Evolutionary conservation across 2,797 vertebrate species (phyloP).

Genomic region (Aplochiton taeniatus): DNA sequence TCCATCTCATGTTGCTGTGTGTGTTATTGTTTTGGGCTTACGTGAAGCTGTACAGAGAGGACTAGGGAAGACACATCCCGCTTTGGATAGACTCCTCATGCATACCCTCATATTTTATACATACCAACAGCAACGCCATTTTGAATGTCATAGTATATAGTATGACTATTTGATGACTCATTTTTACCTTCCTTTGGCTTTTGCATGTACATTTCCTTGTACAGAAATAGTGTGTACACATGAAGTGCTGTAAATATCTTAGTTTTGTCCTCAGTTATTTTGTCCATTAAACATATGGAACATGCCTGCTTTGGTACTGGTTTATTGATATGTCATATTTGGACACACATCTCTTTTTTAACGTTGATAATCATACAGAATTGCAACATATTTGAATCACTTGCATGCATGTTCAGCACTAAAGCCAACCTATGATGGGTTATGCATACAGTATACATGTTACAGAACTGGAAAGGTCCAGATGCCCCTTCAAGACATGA

Average conservation of each 20-base stretch:
- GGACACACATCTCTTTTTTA: too few relatives aligned
- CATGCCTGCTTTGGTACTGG: slow-evolving; percentile 45
- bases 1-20: slow-evolving; percentile 67
- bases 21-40: slow-evolving; percentile 28
- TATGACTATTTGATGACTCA: slow-evolving; percentile 56
- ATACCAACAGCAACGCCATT: slow-evolving; percentile 74
- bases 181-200: slow-evolving; percentile 72
- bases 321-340: background rate
- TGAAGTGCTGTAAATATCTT: slow-evolving; percentile 96
- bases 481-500: too few relatives aligned
- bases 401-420: too few relatives aligned
- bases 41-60: slow-evolving; percentile 82
- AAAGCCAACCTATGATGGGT: too few relatives aligned
- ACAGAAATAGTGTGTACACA: slow-evolving; percentile 95
- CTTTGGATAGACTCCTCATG: slow-evolving; percentile 70
- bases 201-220: slow-evolving; percentile 99
- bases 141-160: slow-evolving; percentile 73
- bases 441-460: too few relatives aligned
- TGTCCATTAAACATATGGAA: slow-evolving; percentile 95
- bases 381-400: too few relatives aligned
- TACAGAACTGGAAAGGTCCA: too few relatives aligned
- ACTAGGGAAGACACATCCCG: slow-evolving; percentile 63
- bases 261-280: slow-evolving; percentile 95
- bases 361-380: too few relatives aligned
- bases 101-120: slow-evolving; percentile 84